phyloP scores from a whole-genome alignment of 2,113 vertebrate species.

The Apaloderma vittatum region DNA sequence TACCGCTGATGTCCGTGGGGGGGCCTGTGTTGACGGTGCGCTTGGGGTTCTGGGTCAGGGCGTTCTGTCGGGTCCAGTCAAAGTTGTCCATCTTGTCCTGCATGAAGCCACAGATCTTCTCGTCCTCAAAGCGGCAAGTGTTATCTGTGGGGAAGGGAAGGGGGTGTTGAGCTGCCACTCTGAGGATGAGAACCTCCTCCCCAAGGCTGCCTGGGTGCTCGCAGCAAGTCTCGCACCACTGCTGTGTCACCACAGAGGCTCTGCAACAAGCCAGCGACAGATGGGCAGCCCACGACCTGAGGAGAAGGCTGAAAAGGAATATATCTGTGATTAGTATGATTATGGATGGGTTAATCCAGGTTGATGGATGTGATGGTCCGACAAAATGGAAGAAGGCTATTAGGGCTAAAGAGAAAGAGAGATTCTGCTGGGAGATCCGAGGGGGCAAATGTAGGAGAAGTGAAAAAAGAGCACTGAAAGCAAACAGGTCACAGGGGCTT shows the following conservation, averaged over 20 bases:
- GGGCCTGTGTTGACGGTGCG: slow-evolving; percentile 94
- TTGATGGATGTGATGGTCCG: not conserved
- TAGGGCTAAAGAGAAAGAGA: not conserved
- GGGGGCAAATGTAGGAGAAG: not conserved
- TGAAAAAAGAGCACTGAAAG: not conserved
- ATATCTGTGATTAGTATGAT: not conserved
- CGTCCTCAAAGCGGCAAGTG: slow-evolving; percentile 94
- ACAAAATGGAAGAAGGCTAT: not conserved
- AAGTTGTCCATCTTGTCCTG: slow-evolving; percentile 94
- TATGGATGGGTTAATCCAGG: not conserved
- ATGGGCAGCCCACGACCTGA: not conserved
- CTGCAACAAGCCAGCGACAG: rapidly evolving
- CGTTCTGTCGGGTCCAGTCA: slow-evolving; percentile 97
- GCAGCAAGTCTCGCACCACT: not conserved
- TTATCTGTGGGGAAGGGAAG: slow-evolving; percentile 78
- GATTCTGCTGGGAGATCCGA: not conserved
- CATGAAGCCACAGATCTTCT: slow-evolving; percentile 93
- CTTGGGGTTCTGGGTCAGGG: slow-evolving; percentile 93
- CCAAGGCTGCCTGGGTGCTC: not conserved
- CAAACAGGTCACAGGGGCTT: not conserved
- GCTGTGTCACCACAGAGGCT: not conserved
- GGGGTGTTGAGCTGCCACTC: not conserved
- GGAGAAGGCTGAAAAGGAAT: not conserved
- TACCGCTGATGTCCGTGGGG: slow-evolving; percentile 91
- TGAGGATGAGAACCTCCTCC: not conserved